Conservation (phyloP, 2,113 vertebrate species). For the Ploceus nigricollis region DNA sequence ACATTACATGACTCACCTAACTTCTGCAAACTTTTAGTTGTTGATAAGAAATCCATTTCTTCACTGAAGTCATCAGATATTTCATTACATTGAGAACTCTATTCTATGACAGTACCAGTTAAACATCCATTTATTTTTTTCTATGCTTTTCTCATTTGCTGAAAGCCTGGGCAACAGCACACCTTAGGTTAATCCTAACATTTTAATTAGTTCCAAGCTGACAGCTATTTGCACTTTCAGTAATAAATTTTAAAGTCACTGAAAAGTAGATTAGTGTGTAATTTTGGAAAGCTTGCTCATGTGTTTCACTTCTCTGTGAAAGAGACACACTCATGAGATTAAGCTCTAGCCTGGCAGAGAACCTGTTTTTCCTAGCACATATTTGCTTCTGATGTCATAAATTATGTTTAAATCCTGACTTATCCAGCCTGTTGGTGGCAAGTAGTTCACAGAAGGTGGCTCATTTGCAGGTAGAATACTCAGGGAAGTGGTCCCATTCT, state of each 20-base stretch:
- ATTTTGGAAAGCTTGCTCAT: slow-evolving; percentile 30
- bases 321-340: not conserved
- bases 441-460: not conserved
- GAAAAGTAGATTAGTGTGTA: slow-evolving; percentile 37
- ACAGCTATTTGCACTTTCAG: slow-evolving; percentile 26
- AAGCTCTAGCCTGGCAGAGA: not conserved
- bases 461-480: not conserved
- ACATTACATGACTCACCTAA: not conserved
- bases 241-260: slow-evolving; percentile 39
- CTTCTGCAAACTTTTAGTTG: not conserved
- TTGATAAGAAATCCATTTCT: not conserved
- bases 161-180: not conserved
- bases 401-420: not conserved
- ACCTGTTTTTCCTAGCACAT: not conserved
- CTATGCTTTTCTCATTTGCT: not conserved
- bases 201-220: slow-evolving; percentile 52
- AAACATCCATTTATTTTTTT: not conserved
- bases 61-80: not conserved
- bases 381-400: not conserved
- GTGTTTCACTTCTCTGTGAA: slow-evolving; percentile 1
- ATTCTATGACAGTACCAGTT: not conserved
- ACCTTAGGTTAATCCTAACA: slow-evolving; percentile 40
- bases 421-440: not conserved
- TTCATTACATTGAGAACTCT: not conserved
- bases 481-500: not conserved